phyloP scores from a whole-genome alignment of 2,888 invertebrate species.

The Coelinius sp. region DNA sequence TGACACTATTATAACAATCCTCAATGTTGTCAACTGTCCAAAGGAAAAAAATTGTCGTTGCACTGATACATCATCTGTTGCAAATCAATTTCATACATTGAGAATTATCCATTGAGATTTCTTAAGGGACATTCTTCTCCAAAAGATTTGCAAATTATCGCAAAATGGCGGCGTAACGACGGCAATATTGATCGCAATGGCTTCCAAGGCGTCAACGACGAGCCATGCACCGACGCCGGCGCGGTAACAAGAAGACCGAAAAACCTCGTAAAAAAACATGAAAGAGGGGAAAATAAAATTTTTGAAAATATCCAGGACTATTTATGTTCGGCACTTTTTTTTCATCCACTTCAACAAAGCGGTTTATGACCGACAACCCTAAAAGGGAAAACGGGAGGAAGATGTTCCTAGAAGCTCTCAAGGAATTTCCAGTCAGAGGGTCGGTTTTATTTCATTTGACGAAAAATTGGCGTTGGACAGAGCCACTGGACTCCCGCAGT shows the following conservation, averaged over 20 bases:
- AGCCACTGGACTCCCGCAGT: conserved; percentile 28
- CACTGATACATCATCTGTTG: no score
- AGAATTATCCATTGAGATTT: background rate
- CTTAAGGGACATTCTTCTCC: background rate
- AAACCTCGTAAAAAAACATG: conserved; percentile 34
- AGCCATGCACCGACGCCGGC: conserved; percentile 51
- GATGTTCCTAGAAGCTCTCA: background rate
- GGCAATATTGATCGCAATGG: conserved; percentile 66
- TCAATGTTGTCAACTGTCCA: no score
- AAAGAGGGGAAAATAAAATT: background rate
- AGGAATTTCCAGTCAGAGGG: background rate
- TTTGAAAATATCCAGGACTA: conserved; percentile 13
- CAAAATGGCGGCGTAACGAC: conserved; percentile 63
- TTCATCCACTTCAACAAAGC: background rate
- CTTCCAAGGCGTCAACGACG: conserved; percentile 59
- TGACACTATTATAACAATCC: no score
- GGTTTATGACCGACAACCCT: background rate
- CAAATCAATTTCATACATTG: background rate
- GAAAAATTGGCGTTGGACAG: conserved; percentile 21
- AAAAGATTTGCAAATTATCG: conserved; percentile 5
- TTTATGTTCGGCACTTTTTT: conserved; percentile 30
- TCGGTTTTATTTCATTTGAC: conserved; percentile 21
- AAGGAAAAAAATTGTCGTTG: no score
- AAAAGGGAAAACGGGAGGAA: background rate
- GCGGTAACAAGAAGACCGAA: conserved; percentile 61